These are phyloP conservation scores for Meliscaeva auricollis DNA, from an alignment of 2,888 invertebrate genomes.

Conservation along the genomic window DNA sequence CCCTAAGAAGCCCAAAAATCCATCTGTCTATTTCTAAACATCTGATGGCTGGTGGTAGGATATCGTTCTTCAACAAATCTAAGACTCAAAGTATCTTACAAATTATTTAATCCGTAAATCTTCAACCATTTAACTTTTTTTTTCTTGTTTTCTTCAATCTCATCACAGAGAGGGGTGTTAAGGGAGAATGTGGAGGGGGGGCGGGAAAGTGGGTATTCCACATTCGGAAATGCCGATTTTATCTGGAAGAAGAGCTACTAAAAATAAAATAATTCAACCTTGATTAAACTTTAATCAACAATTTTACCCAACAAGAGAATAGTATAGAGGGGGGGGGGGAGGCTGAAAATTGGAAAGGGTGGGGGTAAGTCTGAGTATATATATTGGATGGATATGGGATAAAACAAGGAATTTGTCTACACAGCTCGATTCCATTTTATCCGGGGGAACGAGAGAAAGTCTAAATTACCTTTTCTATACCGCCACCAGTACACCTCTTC, in stretches of 20 bases:
- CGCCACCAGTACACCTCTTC: neutral
- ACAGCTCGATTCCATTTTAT: slow-evolving; percentile 32
- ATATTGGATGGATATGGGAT: neutral
- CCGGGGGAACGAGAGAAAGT: slow-evolving; percentile 4
- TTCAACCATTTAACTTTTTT: slow-evolving; percentile 48
- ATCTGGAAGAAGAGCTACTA: slow-evolving; percentile 16
- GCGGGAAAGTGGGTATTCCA: neutral
- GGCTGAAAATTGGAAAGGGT: no score
- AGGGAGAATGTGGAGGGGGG: neutral
- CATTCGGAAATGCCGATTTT: slow-evolving; percentile 11
- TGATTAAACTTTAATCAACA: slow-evolving; percentile 42
- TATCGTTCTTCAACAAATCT: slow-evolving; percentile 1
- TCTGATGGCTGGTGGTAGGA: neutral
- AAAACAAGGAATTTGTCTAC: slow-evolving; percentile 32
- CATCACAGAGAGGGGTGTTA: no score
- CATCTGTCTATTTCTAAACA: slow-evolving; percentile 25
- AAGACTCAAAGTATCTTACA: slow-evolving; percentile 45
- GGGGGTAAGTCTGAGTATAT: neutral
- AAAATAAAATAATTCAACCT: slow-evolving; percentile 69
- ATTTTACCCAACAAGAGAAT: neutral
- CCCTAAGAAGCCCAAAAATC: neutral
- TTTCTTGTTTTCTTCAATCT: neutral
- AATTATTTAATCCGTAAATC: slow-evolving; percentile 74
- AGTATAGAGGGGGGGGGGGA: neutral
- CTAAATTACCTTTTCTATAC: slow-evolving; percentile 57